phyloP scores from a whole-genome alignment of 1,140 invertebrate genomes.

The Neodiprion lecontei region DNA sequence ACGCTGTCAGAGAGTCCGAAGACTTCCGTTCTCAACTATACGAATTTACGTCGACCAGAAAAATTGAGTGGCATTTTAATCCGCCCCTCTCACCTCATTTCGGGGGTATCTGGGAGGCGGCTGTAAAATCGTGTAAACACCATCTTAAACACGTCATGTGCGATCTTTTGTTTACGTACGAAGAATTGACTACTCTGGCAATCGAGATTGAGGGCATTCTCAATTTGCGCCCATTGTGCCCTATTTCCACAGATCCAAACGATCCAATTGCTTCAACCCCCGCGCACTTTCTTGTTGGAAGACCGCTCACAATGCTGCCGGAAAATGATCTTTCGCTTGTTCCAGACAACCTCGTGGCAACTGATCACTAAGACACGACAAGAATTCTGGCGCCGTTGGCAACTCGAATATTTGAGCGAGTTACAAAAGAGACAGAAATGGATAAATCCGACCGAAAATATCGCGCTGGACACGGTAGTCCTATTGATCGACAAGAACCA shows the following conservation, averaged over 20 bases:
- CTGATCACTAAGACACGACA: slow-evolving; percentile 16
- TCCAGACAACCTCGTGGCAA: slow-evolving; percentile 21
- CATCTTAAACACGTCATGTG: slow-evolving; percentile 31
- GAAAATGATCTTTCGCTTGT: slow-evolving; percentile 18
- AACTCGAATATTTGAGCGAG: slow-evolving; percentile 16
- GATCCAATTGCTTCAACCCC: slow-evolving; percentile 18
- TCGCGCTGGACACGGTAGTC: slow-evolving; percentile 16
- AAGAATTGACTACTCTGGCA: background rate
- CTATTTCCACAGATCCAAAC: slow-evolving; percentile 9
- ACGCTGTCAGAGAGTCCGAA: background rate
- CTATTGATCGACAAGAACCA: slow-evolving; percentile 22
- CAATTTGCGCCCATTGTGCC: slow-evolving; percentile 3
- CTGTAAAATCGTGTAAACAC: slow-evolving; percentile 30
- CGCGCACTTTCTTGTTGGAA: slow-evolving; percentile 19
- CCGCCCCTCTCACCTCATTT: slow-evolving; percentile 27
- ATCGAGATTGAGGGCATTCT: background rate
- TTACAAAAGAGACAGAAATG: slow-evolving; percentile 15
- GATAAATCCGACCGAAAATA: slow-evolving; percentile 19
- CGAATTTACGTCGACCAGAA: background rate
- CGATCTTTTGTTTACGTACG: slow-evolving; percentile 6
- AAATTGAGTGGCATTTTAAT: slow-evolving; percentile 23
- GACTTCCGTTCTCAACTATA: background rate
- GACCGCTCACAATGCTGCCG: slow-evolving; percentile 14
- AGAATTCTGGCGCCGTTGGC: slow-evolving; percentile 13
- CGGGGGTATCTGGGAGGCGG: slow-evolving; percentile 32